Evolutionary conservation across 2,888 invertebrate genomes (phyloP), one percentile per base, ranked within the genome.

Genomic region (Parasteatoda lunata): DNA sequence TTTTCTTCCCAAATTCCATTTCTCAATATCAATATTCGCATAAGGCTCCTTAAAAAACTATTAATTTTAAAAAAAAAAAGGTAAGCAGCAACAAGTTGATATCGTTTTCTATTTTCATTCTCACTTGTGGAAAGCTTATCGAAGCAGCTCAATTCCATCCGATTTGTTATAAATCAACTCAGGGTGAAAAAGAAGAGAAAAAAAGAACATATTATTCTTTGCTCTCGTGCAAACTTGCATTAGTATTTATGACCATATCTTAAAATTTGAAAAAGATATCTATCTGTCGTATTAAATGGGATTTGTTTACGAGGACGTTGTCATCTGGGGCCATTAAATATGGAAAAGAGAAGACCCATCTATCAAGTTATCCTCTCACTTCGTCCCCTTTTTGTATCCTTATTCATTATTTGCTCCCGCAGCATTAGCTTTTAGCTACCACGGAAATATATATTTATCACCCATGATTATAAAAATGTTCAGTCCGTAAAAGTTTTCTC

Each of bases 381-480:
- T 65, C 47, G 45, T 9, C 69, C 72, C 15, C 15, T n/a, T 59
- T 59, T 59, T 59, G 59, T 59, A 13, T 59, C 59, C 59, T 59
- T 59, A 59, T 59, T 59, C 59, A 72, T 72, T 72, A 15, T 48
- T 72, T 72, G 48, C 52, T n/a, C 47, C 8, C 45, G 72, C 45
- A 51, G 72, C 72, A 72, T 72, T 72, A 72, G 72, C 72, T 72
- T 72, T 72, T 51, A 72, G 72, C 72, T 51, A 13, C 72, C 51
- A 15, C 49, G 72, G 47, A 76, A 64, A 72, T 75, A 77, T 77
- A 82, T 84, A 84, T 84, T 84, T 77, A 84, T 84, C 83, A 84
- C 83, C 83, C 83, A 72, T 84, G 83, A 84, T 84, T 84, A 77
- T 77, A 84, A 84, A 84, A 84, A 84, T 84, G 83, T 82, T 82